Percentiles rank a stretch among this genome's conserved stretches.
These are phyloP conservation scores for Labia minor DNA, from an alignment of 2,888 invertebrate genomes.

Conservation along the genomic window DNA sequence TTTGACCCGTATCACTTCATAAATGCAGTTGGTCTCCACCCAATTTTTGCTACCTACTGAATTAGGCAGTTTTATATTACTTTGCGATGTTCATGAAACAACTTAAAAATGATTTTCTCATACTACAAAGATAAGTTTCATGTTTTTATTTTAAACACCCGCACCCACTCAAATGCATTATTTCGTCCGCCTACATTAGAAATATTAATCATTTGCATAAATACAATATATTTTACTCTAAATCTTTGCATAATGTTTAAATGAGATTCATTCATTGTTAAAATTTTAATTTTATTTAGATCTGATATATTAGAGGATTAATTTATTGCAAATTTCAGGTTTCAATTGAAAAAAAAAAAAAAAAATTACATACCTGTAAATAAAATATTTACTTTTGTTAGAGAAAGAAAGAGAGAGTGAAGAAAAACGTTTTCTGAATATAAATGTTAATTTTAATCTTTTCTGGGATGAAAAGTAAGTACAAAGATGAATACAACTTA, in stretches of 20 bases:
- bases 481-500: background rate
- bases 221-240: background rate
- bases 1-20: background rate
- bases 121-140: background rate
- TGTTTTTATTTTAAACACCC: background rate
- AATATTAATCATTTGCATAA: background rate
- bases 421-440: background rate
- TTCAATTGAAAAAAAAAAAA: background rate
- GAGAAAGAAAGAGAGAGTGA: background rate
- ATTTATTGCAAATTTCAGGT: background rate
- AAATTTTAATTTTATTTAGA: background rate
- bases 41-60: slow-evolving; percentile 13
- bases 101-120: background rate
- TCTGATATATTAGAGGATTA: background rate
- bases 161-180: background rate
- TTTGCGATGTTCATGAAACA: background rate
- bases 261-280: slow-evolving; percentile 4
- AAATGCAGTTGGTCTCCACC: background rate
- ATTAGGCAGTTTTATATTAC: background rate
- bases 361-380: background rate
- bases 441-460: background rate
- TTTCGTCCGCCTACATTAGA: background rate
- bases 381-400: background rate
- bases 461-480: background rate
- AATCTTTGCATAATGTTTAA: background rate